Base-by-base conservation (phyloP, 2,888 invertebrate species). In the Eledona agricola region DNA sequence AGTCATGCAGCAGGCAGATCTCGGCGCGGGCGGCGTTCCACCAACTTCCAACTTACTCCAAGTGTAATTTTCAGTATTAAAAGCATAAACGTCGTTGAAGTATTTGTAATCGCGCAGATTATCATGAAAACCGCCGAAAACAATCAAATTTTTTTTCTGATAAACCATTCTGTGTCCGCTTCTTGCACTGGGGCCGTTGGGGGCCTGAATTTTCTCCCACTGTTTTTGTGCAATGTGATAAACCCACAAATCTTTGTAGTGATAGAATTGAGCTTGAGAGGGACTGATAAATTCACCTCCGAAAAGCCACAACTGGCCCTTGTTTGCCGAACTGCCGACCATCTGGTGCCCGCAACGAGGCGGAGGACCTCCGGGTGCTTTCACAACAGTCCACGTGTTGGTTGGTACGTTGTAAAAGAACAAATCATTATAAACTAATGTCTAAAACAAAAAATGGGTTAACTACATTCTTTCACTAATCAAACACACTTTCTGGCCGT, bases 211-310 rank as follows among this genome's bases (percentile, higher is more conserved):
- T 80, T 94, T 93, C 65, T 93, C 89, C 96, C 96, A 96, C 42
- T 69, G 66, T 55, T 74, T 76, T n/a, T 55, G 59, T 17, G 82
- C 81, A 0, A 95, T 74, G 59, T 89, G 87, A 71, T 87, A 90
- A 45, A 90, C 85, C 95, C 96, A 96, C 0, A 96, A 78, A 72
- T 96, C 96, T 70, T 86, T 87, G 74, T 93, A 96, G 72, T 96
- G 96, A 70, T 94, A 89, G 75, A 94, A 96, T 76, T 96, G 96
- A 9, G 90, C 86, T 71, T 95, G 93, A 0, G 90, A 86, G 0
- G 91, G 90, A 69, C 92, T 94, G 2, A 93, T 89, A 77, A 89
- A 95, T 78, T 96, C 96, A 1, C 96, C 96, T 3, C 96, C 96
- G 79, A 95, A 96, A 31, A 89, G 78, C 79, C 89, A 90, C 1